Percentiles rank a stretch among this genome's conserved stretches.
Conservation (phyloP, 2,113 vertebrate species). For the Ursus arctos region DNA sequence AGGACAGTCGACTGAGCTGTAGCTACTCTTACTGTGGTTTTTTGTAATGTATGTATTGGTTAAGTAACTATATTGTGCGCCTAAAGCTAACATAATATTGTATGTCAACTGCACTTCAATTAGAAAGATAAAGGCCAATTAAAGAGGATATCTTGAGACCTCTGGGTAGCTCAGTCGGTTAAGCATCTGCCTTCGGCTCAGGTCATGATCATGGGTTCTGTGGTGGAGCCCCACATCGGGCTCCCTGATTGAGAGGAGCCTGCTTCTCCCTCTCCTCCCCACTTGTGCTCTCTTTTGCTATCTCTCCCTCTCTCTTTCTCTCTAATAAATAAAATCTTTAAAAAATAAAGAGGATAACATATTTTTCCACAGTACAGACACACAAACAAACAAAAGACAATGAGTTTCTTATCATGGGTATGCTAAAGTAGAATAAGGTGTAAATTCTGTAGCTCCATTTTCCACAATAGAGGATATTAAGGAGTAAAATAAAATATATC, state of each 20-base stretch:
- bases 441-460: background rate
- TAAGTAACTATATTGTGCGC: background rate
- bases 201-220: background rate
- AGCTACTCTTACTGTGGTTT: background rate
- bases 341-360: background rate
- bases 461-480: background rate
- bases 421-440: background rate
- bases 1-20: background rate
- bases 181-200: background rate
- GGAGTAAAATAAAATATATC: background rate
- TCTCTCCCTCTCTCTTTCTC: background rate
- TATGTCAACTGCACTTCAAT: background rate
- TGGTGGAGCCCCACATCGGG: background rate
- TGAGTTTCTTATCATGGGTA: background rate
- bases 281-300: background rate
- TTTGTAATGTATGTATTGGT: background rate
- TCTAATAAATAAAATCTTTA: background rate
- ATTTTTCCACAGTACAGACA: background rate
- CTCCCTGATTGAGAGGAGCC: background rate
- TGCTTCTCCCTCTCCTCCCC: background rate
- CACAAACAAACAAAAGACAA: background rate
- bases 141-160: background rate
- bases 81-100: background rate
- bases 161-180: background rate
- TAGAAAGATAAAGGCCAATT: background rate